A percentile compares a stretch with the other conserved stretches of the same genome.
Evolutionary conservation across 2,797 vertebrate species (phyloP).

Genomic region (Urophycis tenuis): DNA sequence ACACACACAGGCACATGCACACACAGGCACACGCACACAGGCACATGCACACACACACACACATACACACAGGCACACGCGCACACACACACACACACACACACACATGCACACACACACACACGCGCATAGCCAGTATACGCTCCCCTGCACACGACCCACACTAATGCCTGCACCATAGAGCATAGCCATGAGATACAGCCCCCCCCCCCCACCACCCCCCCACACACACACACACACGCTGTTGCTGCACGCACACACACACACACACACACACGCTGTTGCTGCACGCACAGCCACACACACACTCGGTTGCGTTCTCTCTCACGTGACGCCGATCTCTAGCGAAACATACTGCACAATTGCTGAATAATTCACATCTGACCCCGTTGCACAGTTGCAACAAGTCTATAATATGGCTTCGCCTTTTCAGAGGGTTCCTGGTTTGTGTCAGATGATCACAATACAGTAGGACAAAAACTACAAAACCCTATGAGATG

Average conservation of each 20-base stretch:
- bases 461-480: background rate
- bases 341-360: constrained; percentile 54
- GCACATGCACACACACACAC: constrained; percentile 13
- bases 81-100: background rate
- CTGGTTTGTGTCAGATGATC: constrained; percentile 6
- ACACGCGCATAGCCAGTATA: background rate
- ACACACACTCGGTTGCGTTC: background rate
- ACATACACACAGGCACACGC: constrained; percentile 17
- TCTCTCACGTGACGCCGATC: constrained; percentile 49
- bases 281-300: background rate
- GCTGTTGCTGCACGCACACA: background rate
- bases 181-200: constrained; percentile 4
- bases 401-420: constrained; percentile 54
- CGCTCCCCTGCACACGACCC: background rate
- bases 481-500: background rate
- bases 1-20: background rate
- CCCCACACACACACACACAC: background rate
- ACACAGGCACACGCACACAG: background rate
- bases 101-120: constrained; percentile 23
- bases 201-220: no score
- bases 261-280: background rate
- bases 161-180: background rate
- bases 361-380: constrained; percentile 63
- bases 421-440: constrained; percentile 16
- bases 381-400: constrained; percentile 64